These are phyloP conservation scores for Aradus depressus DNA, from an alignment of 2,888 invertebrate genomes.

Conservation along the genomic window DNA sequence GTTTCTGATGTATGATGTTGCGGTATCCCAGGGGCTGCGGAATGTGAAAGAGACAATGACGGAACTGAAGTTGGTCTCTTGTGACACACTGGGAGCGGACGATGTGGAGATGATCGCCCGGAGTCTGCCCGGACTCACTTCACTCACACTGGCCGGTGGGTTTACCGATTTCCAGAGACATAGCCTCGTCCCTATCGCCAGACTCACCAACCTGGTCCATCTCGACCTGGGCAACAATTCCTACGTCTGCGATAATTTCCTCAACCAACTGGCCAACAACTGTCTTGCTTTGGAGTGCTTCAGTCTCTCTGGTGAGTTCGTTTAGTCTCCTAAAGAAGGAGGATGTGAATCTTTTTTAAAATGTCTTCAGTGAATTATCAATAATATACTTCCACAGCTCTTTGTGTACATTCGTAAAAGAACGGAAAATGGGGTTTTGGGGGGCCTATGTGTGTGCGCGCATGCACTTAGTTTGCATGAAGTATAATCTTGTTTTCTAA, in stretches of 20 bases:
- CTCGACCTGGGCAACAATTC: constrained; percentile 22
- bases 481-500: too few relatives aligned
- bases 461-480: too few relatives aligned
- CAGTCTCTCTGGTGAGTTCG: constrained; percentile 19
- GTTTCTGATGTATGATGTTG: too few relatives aligned
- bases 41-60: constrained; percentile 15
- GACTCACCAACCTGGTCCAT: constrained; percentile 12
- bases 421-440: too few relatives aligned
- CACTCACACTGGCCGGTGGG: constrained; percentile 18
- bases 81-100: constrained; percentile 11
- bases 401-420: too few relatives aligned
- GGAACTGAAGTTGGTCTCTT: constrained; percentile 21
- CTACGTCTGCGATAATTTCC: constrained; percentile 14
- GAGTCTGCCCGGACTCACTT: constrained; percentile 16
- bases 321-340: too few relatives aligned
- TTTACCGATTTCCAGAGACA: not conserved
- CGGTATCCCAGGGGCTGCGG: constrained; percentile 20
- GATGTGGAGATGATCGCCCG: constrained; percentile 14
- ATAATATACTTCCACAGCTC: too few relatives aligned
- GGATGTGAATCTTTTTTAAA: too few relatives aligned
- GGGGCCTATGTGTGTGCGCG: too few relatives aligned
- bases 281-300: constrained; percentile 13
- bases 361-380: too few relatives aligned
- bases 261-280: constrained; percentile 13
- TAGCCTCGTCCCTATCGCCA: constrained; percentile 10